phyloP scores from a whole-genome alignment of 2,113 vertebrate species.

The Excalfactoria chinensis region DNA sequence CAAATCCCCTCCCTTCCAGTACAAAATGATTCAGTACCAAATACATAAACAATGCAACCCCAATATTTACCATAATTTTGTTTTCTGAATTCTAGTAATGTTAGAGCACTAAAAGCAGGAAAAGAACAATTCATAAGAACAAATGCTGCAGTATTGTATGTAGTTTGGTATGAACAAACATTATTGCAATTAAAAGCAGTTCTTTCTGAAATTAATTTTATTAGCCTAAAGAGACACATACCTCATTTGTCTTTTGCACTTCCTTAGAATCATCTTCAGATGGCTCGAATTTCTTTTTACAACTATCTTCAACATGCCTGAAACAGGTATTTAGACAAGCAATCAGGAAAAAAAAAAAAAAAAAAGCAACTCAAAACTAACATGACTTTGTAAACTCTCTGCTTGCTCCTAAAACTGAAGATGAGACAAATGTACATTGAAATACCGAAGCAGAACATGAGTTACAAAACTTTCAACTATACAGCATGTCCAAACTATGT shows the following conservation, averaged over 20 bases:
- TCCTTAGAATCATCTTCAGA: slow-evolving; percentile 83
- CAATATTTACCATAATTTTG: not conserved
- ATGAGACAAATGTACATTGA: not conserved
- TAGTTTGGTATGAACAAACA: not conserved
- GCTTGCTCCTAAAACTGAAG: not conserved
- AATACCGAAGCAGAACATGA: not conserved
- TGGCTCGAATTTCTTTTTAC: slow-evolving; percentile 85
- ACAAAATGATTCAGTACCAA: not conserved
- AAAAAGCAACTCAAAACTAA: not conserved
- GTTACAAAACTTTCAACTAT: not conserved
- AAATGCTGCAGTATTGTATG: rapidly evolving
- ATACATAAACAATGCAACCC: not conserved
- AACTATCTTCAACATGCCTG: slow-evolving; percentile 75
- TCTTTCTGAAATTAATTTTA: not conserved
- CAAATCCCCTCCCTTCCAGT: not conserved
- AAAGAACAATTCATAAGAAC: not conserved
- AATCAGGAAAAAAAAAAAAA: not conserved
- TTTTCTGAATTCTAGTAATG: not conserved
- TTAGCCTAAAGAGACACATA: slow-evolving; percentile 50
- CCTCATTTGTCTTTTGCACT: slow-evolving; percentile 79
- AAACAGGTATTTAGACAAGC: not conserved
- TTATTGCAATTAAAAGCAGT: not conserved
- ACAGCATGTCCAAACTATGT: not conserved
- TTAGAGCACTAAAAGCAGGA: not conserved
- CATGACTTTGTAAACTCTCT: not conserved